Base-by-base conservation (phyloP, 1,140 invertebrate genomes). In the Berghia stephanieae region DNA sequence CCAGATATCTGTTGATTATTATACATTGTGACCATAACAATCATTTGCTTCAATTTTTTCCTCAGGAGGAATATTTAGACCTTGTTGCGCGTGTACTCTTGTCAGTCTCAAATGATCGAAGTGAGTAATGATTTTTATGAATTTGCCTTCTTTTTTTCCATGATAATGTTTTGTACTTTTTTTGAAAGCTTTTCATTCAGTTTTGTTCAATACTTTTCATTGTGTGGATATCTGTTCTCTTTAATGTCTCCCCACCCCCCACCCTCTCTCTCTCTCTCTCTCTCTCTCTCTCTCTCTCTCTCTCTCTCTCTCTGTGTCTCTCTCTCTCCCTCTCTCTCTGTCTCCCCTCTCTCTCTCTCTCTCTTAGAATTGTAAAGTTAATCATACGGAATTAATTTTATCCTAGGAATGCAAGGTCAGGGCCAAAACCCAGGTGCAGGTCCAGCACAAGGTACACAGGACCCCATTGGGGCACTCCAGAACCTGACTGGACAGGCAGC, bases 391-490 rank as follows among this genome's bases (percentile, higher is more conserved):
- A n/a, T 13, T 49, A 21, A 46, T 49, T 49, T 72, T 72, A 38
- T 36, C 36, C 38, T 49, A 4, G 5, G 4, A 4, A 44, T 78
- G 75, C 68, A 43, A 10, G 79, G 73, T 84, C 85, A 75, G 83
- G 85, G 84, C 82, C 83, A 81, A 90, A 85, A 78, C 90, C 87
- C 83, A 91, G 88, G 89, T 90, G 44, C 93, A 92, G 82, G n/a
- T n/a, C n/a, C n/a, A n/a, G n/a, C n/a, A n/a, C n/a, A n/a, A n/a
- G n/a, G n/a, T n/a, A 83, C 75, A 83, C 80, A 49, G 95, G 96
- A 89, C 95, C n/a, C 95, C 0, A 94, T 97, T 79, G 95, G 95
- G 87, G 95, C 95, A 18, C 87, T 96, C 24, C 95, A 96, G 86
- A 96, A 93, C 82, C 89, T 96, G 71, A 94, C 95, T 1, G 93